Evolutionary conservation across 2,888 invertebrate species (phyloP).

Genomic region (Galerucella calmariensis): DNA sequence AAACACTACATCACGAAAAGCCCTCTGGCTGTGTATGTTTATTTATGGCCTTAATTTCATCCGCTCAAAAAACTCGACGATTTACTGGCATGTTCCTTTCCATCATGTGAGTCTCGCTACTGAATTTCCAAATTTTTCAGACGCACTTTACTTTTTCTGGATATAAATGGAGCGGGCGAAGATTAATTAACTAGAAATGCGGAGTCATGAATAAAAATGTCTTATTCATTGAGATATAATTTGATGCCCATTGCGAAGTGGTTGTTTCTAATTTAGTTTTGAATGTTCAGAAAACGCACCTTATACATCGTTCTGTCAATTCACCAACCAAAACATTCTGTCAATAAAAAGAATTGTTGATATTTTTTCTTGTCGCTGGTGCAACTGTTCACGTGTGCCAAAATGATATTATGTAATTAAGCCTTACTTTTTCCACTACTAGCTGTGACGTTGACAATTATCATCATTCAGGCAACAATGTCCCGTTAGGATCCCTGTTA

Average conservation of each 20-base stretch:
- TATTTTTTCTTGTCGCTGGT: too few species aligned
- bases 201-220: neutral
- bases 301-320: too few species aligned
- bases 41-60: constrained; percentile 22
- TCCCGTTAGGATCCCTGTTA: too few species aligned
- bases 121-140: constrained; percentile 19
- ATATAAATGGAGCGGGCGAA: constrained; percentile 16
- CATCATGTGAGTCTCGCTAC: constrained; percentile 8
- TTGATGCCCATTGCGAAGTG: neutral
- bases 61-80: constrained; percentile 8
- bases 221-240: neutral
- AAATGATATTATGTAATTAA: too few species aligned
- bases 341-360: too few species aligned
- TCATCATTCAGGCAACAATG: too few species aligned
- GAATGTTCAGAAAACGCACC: too few species aligned
- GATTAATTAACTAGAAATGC: neutral
- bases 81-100: constrained; percentile 17
- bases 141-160: neutral
- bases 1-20: constrained; percentile 9
- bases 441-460: too few species aligned
- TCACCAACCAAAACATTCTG: too few species aligned
- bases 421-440: too few species aligned
- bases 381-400: too few species aligned
- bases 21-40: neutral
- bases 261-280: too few species aligned